Percentiles rank a stretch among this genome's conserved stretches.
phyloP scores from a whole-genome alignment of 2,888 invertebrate genomes.

The Halictus quadricinctus region DNA sequence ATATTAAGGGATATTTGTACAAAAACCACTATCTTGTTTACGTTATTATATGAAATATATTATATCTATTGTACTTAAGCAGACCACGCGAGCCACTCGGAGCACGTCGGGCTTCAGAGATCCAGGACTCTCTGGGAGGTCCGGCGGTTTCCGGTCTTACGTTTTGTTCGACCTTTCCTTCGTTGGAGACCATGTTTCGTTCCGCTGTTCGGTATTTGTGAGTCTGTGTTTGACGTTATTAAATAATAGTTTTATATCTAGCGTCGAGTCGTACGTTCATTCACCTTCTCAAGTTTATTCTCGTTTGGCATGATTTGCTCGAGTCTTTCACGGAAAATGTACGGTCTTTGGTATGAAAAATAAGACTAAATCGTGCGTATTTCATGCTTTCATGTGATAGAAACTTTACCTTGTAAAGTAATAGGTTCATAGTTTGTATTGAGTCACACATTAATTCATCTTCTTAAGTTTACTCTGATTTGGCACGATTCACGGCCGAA shows the following conservation, averaged over 20 bases:
- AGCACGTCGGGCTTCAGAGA: constrained; percentile 28
- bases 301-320: not conserved
- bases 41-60: constrained; percentile 77
- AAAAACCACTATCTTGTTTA: constrained; percentile 76
- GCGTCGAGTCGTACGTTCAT: not conserved
- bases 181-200: not conserved
- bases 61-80: constrained; percentile 72
- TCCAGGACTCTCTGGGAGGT: constrained; percentile 7
- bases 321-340: not conserved
- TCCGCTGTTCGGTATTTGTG: not conserved
- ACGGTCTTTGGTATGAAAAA: not conserved
- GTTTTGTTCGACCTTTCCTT: not conserved
- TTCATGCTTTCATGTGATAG: no score
- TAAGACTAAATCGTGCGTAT: no score
- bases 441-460: not conserved
- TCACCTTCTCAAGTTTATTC: not conserved
- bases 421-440: not conserved
- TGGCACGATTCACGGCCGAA: no score
- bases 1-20: constrained; percentile 74
- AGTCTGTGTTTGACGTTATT: not conserved
- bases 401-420: no score
- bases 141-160: constrained; percentile 24
- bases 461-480: not conserved
- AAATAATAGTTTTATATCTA: not conserved
- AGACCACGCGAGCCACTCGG: constrained; percentile 19